Evolutionary conservation across 2,113 vertebrate genomes (phyloP), one percentile per base, ranked within the genome.

Genomic region (Alethe castanea): DNA sequence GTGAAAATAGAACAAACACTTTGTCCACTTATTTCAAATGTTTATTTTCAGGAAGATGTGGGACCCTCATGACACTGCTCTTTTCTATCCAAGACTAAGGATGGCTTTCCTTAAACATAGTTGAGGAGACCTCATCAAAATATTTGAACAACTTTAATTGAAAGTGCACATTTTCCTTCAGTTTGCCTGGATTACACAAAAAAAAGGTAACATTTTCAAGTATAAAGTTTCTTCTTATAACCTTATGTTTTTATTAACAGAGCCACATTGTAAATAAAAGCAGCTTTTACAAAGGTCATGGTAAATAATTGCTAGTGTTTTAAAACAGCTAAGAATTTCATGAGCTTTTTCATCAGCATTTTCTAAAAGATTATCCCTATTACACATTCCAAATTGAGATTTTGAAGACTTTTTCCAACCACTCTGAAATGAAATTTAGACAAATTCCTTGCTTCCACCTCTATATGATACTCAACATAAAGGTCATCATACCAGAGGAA

Each of bases 181-280:
- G 24, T 6, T 44, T 53, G 15, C 5, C 20, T 10, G 4, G 25
- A 54, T 33, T 48, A 73, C 38, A 35, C 65, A 66, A 89, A 90
- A 47, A 79, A 91, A 64, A 40, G 33, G 12, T 44, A 54, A 48
- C 3, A 40, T 38, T 88, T 50, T 82, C 57, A 60, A 86, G 22
- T 74, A 38, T 71, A 77, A 89, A 88, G 57, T 59, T 72, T 78
- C 86, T 93, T 71, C 36, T 77, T 56, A 89, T 29, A 94, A 77
- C 28, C 4, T 40, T 23, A 23, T 22, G 33, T 33, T 57, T 67
- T 94, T 92, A 88, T 81, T 57, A 70, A 85, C 33, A 57, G 70
- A 91, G 40, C 18, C 47, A 97, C 57, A 73, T 33, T 77, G 77
- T 79, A 96, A 95, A 93, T 80, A 95, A 97, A 94, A 95, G 78